Percentiles rank a stretch among this genome's conserved stretches.
Conservation (phyloP, 2,797 vertebrate species). For the Novumbra hubbsi region DNA sequence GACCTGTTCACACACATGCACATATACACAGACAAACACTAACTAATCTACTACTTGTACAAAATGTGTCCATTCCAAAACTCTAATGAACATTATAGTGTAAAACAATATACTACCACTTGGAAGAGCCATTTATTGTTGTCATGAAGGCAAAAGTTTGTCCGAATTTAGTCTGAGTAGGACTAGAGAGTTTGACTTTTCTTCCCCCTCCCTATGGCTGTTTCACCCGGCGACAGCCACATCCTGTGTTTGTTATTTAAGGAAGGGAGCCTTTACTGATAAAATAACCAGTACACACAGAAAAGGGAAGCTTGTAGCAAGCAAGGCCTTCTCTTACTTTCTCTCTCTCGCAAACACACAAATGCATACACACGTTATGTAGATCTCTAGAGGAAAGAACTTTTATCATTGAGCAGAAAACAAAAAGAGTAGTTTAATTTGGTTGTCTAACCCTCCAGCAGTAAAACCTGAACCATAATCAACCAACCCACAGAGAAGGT, state of each 20-base stretch:
- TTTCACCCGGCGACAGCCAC: constrained; percentile 54
- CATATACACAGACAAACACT: background rate
- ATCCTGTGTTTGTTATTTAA: constrained; percentile 78
- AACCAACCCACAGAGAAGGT: constrained; percentile 58
- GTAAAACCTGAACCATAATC: constrained; percentile 70
- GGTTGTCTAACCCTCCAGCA: constrained; percentile 68
- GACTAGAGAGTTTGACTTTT: constrained; percentile 32
- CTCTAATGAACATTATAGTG: background rate
- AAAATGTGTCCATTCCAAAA: constrained; percentile 14
- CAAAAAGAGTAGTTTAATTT: constrained; percentile 63
- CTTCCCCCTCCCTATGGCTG: constrained; percentile 41
- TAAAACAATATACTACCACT: constrained; percentile 34
- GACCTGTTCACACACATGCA: too few species aligned
- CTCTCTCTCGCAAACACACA: background rate
- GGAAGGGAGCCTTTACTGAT: constrained; percentile 41
- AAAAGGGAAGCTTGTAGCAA: background rate
- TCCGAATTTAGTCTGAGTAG: constrained; percentile 14
- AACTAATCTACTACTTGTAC: background rate
- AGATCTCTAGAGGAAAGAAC: constrained; percentile 54
- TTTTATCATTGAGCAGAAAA: constrained; percentile 50
- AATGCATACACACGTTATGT: background rate
- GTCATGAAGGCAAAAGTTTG: constrained; percentile 21
- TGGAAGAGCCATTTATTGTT: constrained; percentile 52
- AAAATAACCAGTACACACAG: constrained; percentile 24
- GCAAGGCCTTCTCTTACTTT: constrained; percentile 11